Percentiles rank a stretch among this genome's conserved stretches.
phyloP scores from a whole-genome alignment of 2,888 invertebrate species.

The Phyto melanocephala region DNA sequence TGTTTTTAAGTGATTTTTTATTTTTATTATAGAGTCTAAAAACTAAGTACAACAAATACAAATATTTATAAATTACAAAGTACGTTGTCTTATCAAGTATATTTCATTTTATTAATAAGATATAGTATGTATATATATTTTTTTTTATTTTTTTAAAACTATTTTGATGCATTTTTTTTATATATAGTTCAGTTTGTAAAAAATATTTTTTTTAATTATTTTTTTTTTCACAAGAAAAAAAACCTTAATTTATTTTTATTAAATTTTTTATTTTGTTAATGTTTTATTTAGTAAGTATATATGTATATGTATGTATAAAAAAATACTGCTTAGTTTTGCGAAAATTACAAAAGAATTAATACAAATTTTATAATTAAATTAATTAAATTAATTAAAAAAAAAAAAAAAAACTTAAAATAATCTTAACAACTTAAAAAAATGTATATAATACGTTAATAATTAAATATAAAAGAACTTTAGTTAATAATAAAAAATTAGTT shows the following conservation, averaged over 20 bases:
- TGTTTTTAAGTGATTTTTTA: slow-evolving; percentile 15
- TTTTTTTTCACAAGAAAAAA: slow-evolving; percentile 9
- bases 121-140: neutral
- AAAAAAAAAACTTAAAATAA: neutral
- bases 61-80: slow-evolving; percentile 64
- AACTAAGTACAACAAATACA: slow-evolving; percentile 65
- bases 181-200: slow-evolving; percentile 48
- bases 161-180: slow-evolving; percentile 47
- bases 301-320: slow-evolving; percentile 56
- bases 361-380: slow-evolving; percentile 38
- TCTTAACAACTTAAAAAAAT: neutral
- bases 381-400: slow-evolving; percentile 24
- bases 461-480: too few species aligned
- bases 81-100: slow-evolving; percentile 49
- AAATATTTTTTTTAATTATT: slow-evolving; percentile 24
- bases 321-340: slow-evolving; percentile 63
- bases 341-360: slow-evolving; percentile 54
- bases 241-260: neutral
- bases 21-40: slow-evolving; percentile 44
- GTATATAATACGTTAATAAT: too few species aligned
- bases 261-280: slow-evolving; percentile 3
- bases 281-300: slow-evolving; percentile 21
- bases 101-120: slow-evolving; percentile 19
- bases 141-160: slow-evolving; percentile 21
- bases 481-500: slow-evolving; percentile 16